Base-by-base conservation (phyloP, 2,797 vertebrate genomes). In the Sebastes diploproa region DNA sequence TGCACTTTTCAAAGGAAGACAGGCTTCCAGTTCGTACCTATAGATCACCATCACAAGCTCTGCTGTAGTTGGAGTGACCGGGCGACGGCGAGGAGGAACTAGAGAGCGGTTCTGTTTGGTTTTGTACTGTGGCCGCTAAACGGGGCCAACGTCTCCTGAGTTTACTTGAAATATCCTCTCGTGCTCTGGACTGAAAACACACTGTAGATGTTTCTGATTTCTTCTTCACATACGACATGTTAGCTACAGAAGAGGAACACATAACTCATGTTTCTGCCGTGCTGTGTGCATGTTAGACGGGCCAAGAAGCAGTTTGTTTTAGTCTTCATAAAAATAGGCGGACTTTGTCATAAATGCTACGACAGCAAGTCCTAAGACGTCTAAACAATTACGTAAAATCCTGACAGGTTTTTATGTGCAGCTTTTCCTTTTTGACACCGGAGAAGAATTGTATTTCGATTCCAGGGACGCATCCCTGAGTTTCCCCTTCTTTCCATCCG, bases 141-240 rank as follows among this genome's bases (percentile, higher is more conserved):
- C 27, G 8, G 50, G 50, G 36, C 69, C 67, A 32, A 61, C 18
- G 12, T 73, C 80, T 90, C 90, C 93, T 88, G 89, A 90, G 77
- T 86, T 89, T 80, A 93, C 91, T 91, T 93, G 91, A 93, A 87
- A 67, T 73, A 20, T 85, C 1, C 7, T 11, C 50, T 46, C 23
- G 58, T 29, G 25, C 23, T 65, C 32, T 54, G 34, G 60, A 71
- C 61, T 29, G n/a, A 70, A 59, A 27, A 42, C 18, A 9, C 30
- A 55, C 29, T 82, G 68, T 80, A 83, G 63, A 73, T 55, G 30
- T 74, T 73, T 30, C 50, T 27, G 23, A 20, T 46, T 25, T 11
- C 27, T 36, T 56, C 13, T 22, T 52, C 62, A 18, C 66, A 2
- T 2, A 22, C 2, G 3, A 12, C 50, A 27, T 0, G 9, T 56